These are phyloP conservation scores for Graptemys geographica DNA, from an alignment of 2,797 vertebrate species.

Conservation along the genomic window DNA sequence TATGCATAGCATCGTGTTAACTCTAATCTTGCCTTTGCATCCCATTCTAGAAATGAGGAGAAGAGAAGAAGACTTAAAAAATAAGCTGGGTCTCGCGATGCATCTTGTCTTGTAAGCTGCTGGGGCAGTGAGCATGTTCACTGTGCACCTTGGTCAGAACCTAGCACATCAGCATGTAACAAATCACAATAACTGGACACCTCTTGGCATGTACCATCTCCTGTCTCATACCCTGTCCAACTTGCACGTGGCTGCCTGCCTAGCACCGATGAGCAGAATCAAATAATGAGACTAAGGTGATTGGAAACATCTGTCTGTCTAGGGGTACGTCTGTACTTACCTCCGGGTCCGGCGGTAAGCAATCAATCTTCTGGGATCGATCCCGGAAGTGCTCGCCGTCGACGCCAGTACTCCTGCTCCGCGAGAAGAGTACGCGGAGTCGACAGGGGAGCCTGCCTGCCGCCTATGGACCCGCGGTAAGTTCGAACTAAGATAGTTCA, in stretches of 20 bases:
- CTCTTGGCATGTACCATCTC: neutral
- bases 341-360: no score
- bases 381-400: no score
- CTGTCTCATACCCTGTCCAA: neutral
- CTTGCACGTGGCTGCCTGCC: neutral
- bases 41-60: neutral
- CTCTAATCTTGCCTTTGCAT: neutral
- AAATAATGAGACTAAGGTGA: neutral
- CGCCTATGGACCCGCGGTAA: no score
- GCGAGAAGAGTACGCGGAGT: no score
- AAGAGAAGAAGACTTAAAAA: neutral
- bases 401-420: no score
- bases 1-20: neutral
- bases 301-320: neutral
- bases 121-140: neutral
- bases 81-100: neutral
- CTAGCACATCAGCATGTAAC: neutral
- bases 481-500: no score
- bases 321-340: neutral
- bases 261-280: neutral
- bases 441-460: no score
- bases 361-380: no score
- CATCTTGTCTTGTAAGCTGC: neutral
- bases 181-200: rapidly evolving
- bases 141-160: neutral